phyloP scores from a whole-genome alignment of 1,140 invertebrate genomes.

The Himalopsyche phryganea region DNA sequence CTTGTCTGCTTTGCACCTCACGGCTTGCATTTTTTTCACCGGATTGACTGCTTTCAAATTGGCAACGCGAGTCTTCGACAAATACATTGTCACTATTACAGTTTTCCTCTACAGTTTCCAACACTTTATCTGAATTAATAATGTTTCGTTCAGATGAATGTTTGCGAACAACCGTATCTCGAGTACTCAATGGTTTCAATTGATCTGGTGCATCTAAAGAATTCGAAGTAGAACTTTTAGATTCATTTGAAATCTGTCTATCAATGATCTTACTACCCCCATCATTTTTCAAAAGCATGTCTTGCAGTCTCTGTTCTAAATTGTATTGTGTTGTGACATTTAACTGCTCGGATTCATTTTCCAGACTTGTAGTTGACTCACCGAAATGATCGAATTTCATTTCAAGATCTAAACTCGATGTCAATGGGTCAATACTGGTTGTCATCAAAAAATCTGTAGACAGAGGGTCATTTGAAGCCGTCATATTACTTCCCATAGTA shows the following conservation, averaged over 20 bases:
- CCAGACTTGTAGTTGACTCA: conserved; percentile 44
- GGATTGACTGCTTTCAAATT: neutral
- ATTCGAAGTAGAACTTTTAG: conserved; percentile 15
- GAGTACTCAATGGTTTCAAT: neutral
- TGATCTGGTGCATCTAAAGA: conserved; percentile 8
- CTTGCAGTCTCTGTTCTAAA: conserved; percentile 15
- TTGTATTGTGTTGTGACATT: conserved; percentile 9
- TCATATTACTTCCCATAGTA: conserved; percentile 48
- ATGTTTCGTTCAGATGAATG: conserved; percentile 17
- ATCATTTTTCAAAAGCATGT: conserved; percentile 24
- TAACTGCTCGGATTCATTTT: conserved; percentile 27
- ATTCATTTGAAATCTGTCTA: conserved; percentile 30
- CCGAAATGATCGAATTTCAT: conserved; percentile 55
- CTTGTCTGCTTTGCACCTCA: neutral
- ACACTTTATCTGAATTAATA: conserved; percentile 18
- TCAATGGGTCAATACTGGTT: conserved; percentile 45
- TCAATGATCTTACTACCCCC: conserved; percentile 12
- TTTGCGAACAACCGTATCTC: conserved; percentile 5
- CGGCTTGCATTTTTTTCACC: neutral
- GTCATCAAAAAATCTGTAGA: conserved; percentile 48
- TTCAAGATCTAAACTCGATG: conserved; percentile 50
- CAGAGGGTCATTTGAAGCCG: conserved; percentile 44
- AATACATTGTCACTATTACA: conserved; percentile 30
- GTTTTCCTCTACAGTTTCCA: conserved; percentile 40
- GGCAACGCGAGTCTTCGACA: neutral